Base-by-base conservation (phyloP, 2,113 vertebrate genomes). In the Varanus salvator region DNA sequence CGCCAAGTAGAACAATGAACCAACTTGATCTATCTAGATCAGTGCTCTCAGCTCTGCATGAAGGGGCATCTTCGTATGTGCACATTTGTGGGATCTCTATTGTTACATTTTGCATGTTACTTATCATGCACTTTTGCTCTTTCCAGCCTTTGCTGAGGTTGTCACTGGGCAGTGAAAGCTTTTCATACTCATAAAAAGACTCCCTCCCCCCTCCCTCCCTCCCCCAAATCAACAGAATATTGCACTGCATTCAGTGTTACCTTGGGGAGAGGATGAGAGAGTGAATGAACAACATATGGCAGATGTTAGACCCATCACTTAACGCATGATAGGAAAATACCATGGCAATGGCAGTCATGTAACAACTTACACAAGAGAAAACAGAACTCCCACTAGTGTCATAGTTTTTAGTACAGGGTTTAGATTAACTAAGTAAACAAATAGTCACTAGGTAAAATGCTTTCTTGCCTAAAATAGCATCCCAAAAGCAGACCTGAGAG, bases 281-380 rank as follows among this genome's bases (percentile, higher is more conserved):
- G 72, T 68, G 60, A 77, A 66, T 21, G 75, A 85, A 84, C 60
- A 84, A 52, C 31, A 76, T 84, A 82, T 76, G 81, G 68, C 74
- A 84, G 57, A 76, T 89, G 81, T 89, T 52, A 77, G 57, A 76
- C 31, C 64, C 44, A 89, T 84, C 81, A 77, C 81, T 69, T 84
- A 84, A 89, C 15, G 57, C 57, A 77, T 68, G 83, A 78, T 78
- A 89, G 48, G 82, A 80, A 76, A 85, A 84, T 54, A 52, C 74
- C 48, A 89, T 52, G 21, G 57, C 88, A 77, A 77, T 89, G 88
- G 75, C 57, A 89, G 57, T 50, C 44, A 52, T 84, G 71, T 68
- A 77, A 76, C 72, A 52, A 89, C 81, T 68, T 84, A 57, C 77
- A 84, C 17, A 52, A 44, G 83, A 84, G 64, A 23, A 85, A 89